Base-by-base conservation (phyloP, 2,797 vertebrate genomes). In the Spondyliosoma cantharus region DNA sequence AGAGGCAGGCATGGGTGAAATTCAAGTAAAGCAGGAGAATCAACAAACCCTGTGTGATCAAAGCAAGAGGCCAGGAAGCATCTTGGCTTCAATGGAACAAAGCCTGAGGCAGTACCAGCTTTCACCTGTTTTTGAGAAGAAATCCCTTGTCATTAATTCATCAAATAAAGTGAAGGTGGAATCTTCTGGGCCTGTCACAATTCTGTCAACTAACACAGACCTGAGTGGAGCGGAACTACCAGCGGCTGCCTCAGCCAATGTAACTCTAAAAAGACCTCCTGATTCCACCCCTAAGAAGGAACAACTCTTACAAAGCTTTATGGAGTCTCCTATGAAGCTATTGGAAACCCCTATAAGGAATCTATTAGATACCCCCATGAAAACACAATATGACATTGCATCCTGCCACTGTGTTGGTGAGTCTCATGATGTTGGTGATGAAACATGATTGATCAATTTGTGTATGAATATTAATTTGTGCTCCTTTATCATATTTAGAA, bases 351-450 rank as follows among this genome's bases (percentile, higher is more conserved):
- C 98, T 76, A 95, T 98, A 87, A 99, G 97, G 93, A 99, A 97
- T 92, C 93, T 99, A 76, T 87, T 99, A 87, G 97, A 99, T 86
- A 97, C 97, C 72, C 96, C 97, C 77, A 89, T 97, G 90, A 99
- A 99, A 96, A 98, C 97, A 69, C 98, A 99, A 48, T 99, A 98
- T 87, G 98, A 99, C 87, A 98, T 99, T 83, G 96, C 98, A 78
- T 96, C 98, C 56, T 99, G 98, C 88, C 97, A 96, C 88, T 99
- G 98, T 91, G 96, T 99, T 90, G 97, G 98, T 99, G 94, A 97
- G 97, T 96, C 27, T 78, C 24, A 49, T 32, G 20, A 69, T 32
- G 20, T 77, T 76, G 22, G 3, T 60, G 56, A 11, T 67, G 11
- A 70, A 84, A 69, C 9, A 53, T 27, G 4, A 49, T n/a, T 67